Conservation (phyloP, 2,797 vertebrate species). For the Poecilia wingei region DNA sequence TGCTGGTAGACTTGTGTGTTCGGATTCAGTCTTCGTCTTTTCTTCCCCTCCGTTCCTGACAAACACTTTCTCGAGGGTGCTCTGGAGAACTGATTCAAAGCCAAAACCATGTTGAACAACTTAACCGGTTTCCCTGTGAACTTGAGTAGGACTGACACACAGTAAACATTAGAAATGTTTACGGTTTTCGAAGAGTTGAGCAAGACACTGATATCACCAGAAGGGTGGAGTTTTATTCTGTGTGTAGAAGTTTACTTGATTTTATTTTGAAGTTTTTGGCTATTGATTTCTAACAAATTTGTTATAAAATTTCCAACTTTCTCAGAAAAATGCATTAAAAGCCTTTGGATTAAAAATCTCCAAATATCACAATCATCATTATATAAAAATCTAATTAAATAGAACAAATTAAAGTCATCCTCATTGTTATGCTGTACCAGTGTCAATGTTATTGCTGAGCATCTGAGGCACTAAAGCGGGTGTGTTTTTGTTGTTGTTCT, state of each 20-base stretch:
- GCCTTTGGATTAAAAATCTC: background rate
- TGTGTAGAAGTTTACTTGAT: background rate
- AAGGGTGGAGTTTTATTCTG: background rate
- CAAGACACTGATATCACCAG: conserved; percentile 22
- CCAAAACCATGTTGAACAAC: conserved; percentile 62
- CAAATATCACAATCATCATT: background rate
- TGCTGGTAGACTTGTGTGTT: background rate
- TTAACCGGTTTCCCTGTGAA: conserved; percentile 49
- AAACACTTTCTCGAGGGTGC: conserved; percentile 24
- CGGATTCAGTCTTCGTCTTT: background rate
- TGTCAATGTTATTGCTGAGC: background rate
- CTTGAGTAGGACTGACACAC: conserved; percentile 39
- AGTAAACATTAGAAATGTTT: conserved; percentile 63
- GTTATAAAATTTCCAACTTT: background rate
- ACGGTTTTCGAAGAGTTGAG: conserved; percentile 38
- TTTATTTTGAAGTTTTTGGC: background rate
- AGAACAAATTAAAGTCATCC: background rate
- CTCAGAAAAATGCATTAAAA: background rate
- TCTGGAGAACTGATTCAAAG: conserved; percentile 38
- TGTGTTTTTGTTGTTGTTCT: background rate
- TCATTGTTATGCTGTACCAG: background rate
- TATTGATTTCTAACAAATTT: background rate
- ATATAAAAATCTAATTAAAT: background rate
- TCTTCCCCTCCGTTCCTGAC: conserved; percentile 11
- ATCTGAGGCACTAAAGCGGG: background rate